These are phyloP conservation scores for Halichondria panicea DNA, from an alignment of 37 sponge, comb jelly and placozoan genomes.

Conservation along the genomic window DNA sequence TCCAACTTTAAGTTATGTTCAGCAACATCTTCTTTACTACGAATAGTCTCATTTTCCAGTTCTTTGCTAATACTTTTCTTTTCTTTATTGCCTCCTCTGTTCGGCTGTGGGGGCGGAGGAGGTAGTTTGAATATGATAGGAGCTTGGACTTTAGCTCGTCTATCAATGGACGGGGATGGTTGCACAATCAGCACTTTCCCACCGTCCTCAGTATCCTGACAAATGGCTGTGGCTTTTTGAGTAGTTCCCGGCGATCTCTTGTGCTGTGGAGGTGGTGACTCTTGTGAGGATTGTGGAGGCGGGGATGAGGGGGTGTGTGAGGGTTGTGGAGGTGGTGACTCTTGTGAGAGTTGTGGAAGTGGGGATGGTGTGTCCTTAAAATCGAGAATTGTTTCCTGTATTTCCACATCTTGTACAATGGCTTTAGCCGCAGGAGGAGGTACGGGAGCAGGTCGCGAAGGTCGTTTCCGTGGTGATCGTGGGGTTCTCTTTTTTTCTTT, in stretches of 20 bases:
- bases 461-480: too few species aligned
- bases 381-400: too few species aligned
- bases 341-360: background rate
- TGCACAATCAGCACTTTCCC: conserved; percentile 48
- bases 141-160: background rate
- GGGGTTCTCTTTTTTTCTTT: too few species aligned
- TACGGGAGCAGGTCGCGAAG: too few species aligned
- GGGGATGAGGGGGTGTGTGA: background rate
- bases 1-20: too few species aligned
- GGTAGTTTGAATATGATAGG: conserved; percentile 53
- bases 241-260: background rate
- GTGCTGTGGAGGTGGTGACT: background rate
- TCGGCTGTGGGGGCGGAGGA: conserved; percentile 53
- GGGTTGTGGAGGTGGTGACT: background rate
- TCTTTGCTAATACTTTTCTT: background rate
- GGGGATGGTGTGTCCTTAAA: background rate
- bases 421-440: background rate
- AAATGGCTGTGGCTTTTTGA: background rate
- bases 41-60: too few species aligned
- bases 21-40: too few species aligned
- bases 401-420: background rate
- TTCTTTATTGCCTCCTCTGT: background rate
- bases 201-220: conserved; percentile 10
- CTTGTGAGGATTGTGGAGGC: background rate
- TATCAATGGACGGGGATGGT: conserved; percentile 34